Evolutionary conservation across 2,113 vertebrate species (phyloP), one percentile per base, ranked within the genome.

Genomic region (Tautogolabrus adspersus): DNA sequence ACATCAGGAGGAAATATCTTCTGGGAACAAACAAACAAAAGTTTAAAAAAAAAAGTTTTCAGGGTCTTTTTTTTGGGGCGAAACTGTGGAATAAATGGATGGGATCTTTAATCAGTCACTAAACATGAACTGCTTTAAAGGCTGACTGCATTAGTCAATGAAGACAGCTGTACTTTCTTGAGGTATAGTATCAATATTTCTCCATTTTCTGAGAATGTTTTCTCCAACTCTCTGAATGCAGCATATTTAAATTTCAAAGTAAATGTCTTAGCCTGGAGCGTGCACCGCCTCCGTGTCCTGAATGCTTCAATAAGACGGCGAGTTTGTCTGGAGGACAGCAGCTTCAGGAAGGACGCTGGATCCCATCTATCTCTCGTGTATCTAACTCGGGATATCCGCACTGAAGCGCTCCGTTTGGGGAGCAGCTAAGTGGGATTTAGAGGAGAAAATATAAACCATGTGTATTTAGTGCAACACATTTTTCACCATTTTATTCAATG

Each of bases 301-400:
- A 61, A 75, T 75, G 81, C 58, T 77, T 78, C 77, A 77, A 74
- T 74, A 83, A 65, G 63, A 47, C 40, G 70, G 23, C 21, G 44
- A 57, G 57, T 76, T 71, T 80, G 57, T 80, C 72, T 72, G 56
- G 30, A n/a, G 72, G 60, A 71, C 40, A 52, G 30, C 15, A 18
- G 54, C 38, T 82, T 75, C 22, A 59, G 79, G 34, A 76, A n/a
- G 67, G 55, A 71, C n/a, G 56, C 46, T 38, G 30, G 63, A 3
- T 51, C 47, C 38, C 22, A 44, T 73, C 42, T 63, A 77, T 75
- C 72, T 71, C 18, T 51, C 69, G 66, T 79, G 79, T 79, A 67
- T 82, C 71, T 72, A 82, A 79, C 71, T 8, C 13, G 13, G 58
- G 84, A 79, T 86, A 83, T 82, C 75, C 79, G 26, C 66, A 38